Evolutionary conservation across 1,140 invertebrate species (phyloP), one percentile per base, ranked within the genome.

Genomic region (Drosophila azteca): DNA sequence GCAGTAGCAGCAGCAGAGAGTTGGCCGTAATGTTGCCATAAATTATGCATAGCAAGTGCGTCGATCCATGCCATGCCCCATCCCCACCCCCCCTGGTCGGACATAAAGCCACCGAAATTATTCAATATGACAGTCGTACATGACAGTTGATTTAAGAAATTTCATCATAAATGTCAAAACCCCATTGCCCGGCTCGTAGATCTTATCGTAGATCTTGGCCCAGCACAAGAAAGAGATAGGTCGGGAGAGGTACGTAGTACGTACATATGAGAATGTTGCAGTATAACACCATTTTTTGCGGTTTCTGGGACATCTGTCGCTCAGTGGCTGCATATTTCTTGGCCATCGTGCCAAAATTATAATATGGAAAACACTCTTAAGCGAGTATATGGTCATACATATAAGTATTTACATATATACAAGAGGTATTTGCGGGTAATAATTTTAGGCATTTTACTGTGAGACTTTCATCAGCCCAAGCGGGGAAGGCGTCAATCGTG

Each of bases 141-240:
- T 85, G 85, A 89, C 85, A 89, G 85, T 90, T 90, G 77, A 77
- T 87, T 87, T 87, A 49, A 77, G 62, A 90, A 90, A 90, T 90
- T 79, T 82, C 76, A 78, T 90, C 87, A 90, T 90, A 90, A 90
- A 90, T 82, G 87, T 90, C 87, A 90, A 87, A 90, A 90, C 39
- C 73, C 54, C 80, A 85, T 85, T 71, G 76, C 57, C 75, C 62
- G 31, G 66, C 71, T 68, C 88, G 87, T 90, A 79, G 85, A 90
- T 90, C 85, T 90, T 90, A 87, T 90, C 85, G n/a, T n/a, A n/a
- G n/a, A n/a, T n/a, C n/a, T 48, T 54, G 46, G 64, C 46, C 49
- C 50, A 48, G 31, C 20, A 53, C 46, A n/a, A 31, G 2, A 15
- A 49, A 44, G 26, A 49, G 24, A 29, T 17, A 11, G 22, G 8